Evolutionary conservation across 1,140 invertebrate species (phyloP).

Genomic region (Anadara kagoshimensis): DNA sequence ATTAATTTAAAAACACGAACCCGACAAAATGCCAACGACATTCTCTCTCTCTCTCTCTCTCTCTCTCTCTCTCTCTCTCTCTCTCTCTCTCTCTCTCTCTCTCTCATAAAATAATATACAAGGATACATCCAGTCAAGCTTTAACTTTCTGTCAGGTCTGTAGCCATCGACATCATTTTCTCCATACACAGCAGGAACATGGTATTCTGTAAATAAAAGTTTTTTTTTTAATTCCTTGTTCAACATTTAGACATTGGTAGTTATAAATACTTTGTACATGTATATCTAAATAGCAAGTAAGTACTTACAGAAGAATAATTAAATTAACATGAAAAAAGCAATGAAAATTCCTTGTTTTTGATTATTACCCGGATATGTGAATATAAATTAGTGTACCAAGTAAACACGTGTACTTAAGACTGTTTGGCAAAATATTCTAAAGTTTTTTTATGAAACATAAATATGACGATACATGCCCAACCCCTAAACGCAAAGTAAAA

Average conservation of each 20-base stretch:
- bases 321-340: too few species aligned
- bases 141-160: conserved; percentile 76
- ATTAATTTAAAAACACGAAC: too few species aligned
- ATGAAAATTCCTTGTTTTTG: too few species aligned
- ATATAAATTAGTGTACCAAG: too few species aligned
- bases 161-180: conserved; percentile 51
- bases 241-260: not conserved
- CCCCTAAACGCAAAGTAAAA: too few species aligned
- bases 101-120: conserved; percentile 11
- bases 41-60: conserved; percentile 19
- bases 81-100: not conserved
- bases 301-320: too few species aligned
- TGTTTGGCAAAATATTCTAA: too few species aligned
- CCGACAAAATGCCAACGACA: too few species aligned
- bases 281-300: not conserved
- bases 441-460: too few species aligned
- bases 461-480: too few species aligned
- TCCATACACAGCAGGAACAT: conserved; percentile 49
- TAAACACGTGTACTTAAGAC: too few species aligned
- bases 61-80: not conserved
- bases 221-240: not conserved
- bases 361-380: not conserved
- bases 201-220: conserved; percentile 63
- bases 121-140: conserved; percentile 88
- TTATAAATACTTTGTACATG: not conserved